These are phyloP conservation scores for Rapana venosa DNA, from an alignment of 2,888 invertebrate species.

Conservation along the genomic window DNA sequence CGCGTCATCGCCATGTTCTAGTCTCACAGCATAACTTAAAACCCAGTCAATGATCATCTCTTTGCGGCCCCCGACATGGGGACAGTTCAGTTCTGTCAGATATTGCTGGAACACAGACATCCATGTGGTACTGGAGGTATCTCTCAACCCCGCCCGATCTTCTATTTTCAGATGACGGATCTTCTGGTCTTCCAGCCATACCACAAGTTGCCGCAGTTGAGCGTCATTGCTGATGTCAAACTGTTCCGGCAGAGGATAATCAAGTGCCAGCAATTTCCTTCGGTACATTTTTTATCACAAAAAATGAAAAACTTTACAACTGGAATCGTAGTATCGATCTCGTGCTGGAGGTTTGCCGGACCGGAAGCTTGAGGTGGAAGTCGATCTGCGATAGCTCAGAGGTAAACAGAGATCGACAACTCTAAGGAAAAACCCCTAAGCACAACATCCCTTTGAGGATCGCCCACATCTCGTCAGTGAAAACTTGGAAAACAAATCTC, in stretches of 20 bases:
- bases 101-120: constrained; percentile 85
- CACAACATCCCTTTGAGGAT: constrained; percentile 18
- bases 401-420: constrained; percentile 1
- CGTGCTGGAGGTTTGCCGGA: not conserved
- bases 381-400: not conserved
- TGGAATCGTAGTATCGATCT: not conserved
- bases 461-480: not conserved
- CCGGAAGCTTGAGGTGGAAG: constrained; percentile 33
- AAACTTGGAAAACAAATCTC: not conserved
- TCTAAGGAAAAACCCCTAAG: not conserved
- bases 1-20: constrained; percentile 89
- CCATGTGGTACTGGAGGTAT: constrained; percentile 86
- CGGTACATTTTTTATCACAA: constrained; percentile 83
- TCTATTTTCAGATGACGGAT: constrained; percentile 92
- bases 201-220: constrained; percentile 87
- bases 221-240: constrained; percentile 87
- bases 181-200: constrained; percentile 96
- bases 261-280: constrained; percentile 87
- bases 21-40: constrained; percentile 88
- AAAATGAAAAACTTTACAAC: not conserved
- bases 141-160: constrained; percentile 86
- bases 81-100: constrained; percentile 87
- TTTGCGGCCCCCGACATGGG: constrained; percentile 81
- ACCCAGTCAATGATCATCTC: constrained; percentile 91
- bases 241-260: constrained; percentile 86